Percentiles rank a stretch among this genome's conserved stretches.
Conservation (phyloP, 2,113 vertebrate genomes). For the Sakesphorus luctuosus region DNA sequence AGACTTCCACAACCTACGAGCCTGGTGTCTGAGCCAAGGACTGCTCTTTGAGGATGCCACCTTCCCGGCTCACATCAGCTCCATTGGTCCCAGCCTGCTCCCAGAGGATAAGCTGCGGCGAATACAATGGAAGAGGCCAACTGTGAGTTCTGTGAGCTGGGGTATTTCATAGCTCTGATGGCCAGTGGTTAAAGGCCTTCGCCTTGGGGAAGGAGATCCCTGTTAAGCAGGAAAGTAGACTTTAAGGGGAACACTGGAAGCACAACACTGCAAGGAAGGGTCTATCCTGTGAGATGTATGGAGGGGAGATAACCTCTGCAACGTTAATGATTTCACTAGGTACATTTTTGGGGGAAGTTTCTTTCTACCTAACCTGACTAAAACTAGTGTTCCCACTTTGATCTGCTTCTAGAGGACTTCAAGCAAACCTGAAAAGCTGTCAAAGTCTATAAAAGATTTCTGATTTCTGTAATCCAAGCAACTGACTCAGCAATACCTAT, state of each 20-base stretch:
- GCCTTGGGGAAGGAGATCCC: not conserved
- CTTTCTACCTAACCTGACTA: not conserved
- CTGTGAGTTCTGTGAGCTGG: constrained; percentile 39
- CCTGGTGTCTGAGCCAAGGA: constrained; percentile 52
- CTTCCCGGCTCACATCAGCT: constrained; percentile 62
- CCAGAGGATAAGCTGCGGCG: not conserved
- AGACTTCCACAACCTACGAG: constrained; percentile 63
- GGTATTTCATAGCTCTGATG: rapidly evolving
- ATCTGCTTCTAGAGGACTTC: not conserved
- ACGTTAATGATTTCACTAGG: not conserved
- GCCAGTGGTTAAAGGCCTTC: not conserved
- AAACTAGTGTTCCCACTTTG: not conserved
- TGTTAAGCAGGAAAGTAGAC: not conserved
- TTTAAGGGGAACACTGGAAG: not conserved
- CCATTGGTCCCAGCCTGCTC: constrained; percentile 66
- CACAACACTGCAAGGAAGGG: not conserved
- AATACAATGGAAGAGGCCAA: constrained; percentile 72
- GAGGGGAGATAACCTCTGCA: not conserved
- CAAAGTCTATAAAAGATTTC: not conserved
- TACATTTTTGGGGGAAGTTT: not conserved
- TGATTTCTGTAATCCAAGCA: not conserved
- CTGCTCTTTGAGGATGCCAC: constrained; percentile 72
- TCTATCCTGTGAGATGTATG: not conserved
- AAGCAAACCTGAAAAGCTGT: not conserved
- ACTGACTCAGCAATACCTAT: constrained; percentile 26